Base-by-base conservation (phyloP, 2,888 invertebrate genomes). In the Meghimatium bilineatum region DNA sequence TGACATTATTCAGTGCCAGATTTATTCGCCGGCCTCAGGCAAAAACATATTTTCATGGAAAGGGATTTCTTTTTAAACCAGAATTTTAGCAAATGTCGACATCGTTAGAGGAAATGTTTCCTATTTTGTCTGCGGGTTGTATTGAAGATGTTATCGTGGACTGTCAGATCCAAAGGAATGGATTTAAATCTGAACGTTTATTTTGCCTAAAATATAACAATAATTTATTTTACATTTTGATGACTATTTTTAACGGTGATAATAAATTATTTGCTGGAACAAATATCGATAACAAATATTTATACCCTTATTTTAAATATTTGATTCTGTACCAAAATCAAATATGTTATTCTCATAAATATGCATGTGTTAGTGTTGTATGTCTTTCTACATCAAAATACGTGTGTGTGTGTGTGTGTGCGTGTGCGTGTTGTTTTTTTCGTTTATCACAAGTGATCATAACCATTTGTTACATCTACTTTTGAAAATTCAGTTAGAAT, bases 1-100 rank as follows among this genome's bases (percentile, higher is more conserved):
- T 72, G 72, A 72, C 72, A 72, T 44, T 72, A 72, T 72, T 72
- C 72, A 3, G n/a, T 72, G 72, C 44, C 72, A 72, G 72, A 72
- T 72, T 72, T 72, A 44, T 49, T 72, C 72, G n/a, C 72, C 44
- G 44, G 72, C 72, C 72, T 49, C n/a, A 26, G 72, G 72, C 72
- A 49, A 44, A 72, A 49, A 72, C n/a, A 44, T 12, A 44, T 72
- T 72, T 38, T 44, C 29, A 6, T 0, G n/a, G n/a, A 26, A 72
- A n/a, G 49, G 17, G 38, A 38, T 71, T n/a, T n/a, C n/a, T 44
- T 44, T 44, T 17, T 72, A 23, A 44, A 3, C 44, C 26, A 72
- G 72, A 26, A 72, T 72, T 72, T 72, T 12, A 44, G 44, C 2
- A 72, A 72, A 72, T 72, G 72, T 72, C 44, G n/a, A 44, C 44